Evolutionary conservation across 2,113 vertebrate genomes (phyloP).

Genomic region (Spermophilus dauricus): DNA sequence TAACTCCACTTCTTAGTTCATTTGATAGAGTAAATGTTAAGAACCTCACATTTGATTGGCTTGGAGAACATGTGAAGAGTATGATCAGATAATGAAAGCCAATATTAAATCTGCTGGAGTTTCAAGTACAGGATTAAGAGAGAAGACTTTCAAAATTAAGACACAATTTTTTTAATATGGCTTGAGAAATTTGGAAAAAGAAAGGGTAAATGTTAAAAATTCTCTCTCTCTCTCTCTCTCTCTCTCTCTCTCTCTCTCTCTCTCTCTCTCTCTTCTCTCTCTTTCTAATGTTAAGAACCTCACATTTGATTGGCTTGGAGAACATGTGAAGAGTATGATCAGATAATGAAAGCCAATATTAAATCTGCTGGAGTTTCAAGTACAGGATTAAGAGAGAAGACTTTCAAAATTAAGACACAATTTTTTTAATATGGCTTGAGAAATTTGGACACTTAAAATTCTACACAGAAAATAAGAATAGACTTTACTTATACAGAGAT

Average conservation of each 20-base stretch:
- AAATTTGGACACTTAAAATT: constrained; percentile 46
- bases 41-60: constrained; percentile 74
- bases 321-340: constrained; percentile 60
- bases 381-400: constrained; percentile 71
- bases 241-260: no score
- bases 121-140: constrained; percentile 60
- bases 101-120: constrained; percentile 26
- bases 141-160: constrained; percentile 43
- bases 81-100: constrained; percentile 33
- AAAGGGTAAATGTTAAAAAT: no score
- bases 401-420: not conserved
- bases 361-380: not conserved
- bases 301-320: constrained; percentile 72
- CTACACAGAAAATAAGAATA: constrained; percentile 44
- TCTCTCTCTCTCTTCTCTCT: no score
- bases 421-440: constrained; percentile 27
- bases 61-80: constrained; percentile 70
- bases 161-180: not conserved
- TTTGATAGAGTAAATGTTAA: not conserved
- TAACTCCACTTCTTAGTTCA: constrained; percentile 64
- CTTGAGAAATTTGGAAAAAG: constrained; percentile 57
- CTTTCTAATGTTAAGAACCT: no score
- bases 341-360: constrained; percentile 53
- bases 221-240: no score
- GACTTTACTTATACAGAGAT: constrained; percentile 55